Evolutionary conservation across 1,140 invertebrate species (phyloP).

Genomic region (Ericerus pela): DNA sequence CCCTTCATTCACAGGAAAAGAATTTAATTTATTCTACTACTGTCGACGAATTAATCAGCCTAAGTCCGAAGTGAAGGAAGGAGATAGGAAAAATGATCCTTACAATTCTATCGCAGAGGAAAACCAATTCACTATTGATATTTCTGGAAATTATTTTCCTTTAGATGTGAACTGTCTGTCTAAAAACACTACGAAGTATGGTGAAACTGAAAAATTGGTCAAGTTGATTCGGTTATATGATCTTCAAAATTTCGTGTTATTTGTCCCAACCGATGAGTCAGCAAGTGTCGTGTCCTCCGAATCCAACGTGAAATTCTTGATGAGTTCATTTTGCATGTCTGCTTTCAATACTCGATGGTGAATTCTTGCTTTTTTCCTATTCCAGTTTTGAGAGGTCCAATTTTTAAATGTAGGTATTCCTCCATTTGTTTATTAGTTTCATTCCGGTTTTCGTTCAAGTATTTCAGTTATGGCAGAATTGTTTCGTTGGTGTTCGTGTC

Average conservation of each 20-base stretch:
- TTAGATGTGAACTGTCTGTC: constrained; percentile 6
- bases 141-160: neutral
- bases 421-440: constrained; percentile 37
- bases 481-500: constrained; percentile 59
- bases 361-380: constrained; percentile 18
- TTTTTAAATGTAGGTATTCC: too few relatives aligned
- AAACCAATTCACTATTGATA: neutral
- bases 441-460: constrained; percentile 79
- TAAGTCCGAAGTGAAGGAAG: neutral
- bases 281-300: constrained; percentile 47
- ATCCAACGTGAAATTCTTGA: constrained; percentile 63
- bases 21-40: neutral
- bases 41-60: neutral
- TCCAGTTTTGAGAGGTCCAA: constrained; percentile 13
- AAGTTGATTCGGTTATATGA: constrained; percentile 56
- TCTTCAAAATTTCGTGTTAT: constrained; percentile 63
- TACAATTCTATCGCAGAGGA: neutral
- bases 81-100: neutral
- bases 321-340: constrained; percentile 72
- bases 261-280: constrained; percentile 42
- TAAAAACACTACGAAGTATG: neutral
- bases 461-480: constrained; percentile 60
- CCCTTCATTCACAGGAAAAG: constrained; percentile 4
- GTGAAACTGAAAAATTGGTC: neutral
- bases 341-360: constrained; percentile 63